These are phyloP conservation scores for Strigamia crassipes DNA, from an alignment of 2,888 invertebrate species.

Conservation along the genomic window DNA sequence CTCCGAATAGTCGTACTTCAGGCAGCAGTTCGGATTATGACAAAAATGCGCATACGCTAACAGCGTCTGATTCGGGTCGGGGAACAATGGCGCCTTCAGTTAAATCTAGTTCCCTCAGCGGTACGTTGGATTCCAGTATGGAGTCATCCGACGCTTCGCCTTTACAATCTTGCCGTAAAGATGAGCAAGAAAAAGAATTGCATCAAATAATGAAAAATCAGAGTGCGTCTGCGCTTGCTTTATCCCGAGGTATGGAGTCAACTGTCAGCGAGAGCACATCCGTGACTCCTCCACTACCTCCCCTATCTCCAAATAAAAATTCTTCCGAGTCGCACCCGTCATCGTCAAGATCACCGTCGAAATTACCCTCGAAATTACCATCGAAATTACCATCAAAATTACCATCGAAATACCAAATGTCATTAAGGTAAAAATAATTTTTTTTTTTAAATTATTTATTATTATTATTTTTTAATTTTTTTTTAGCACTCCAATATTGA, in stretches of 20 bases:
- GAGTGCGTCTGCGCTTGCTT: background rate
- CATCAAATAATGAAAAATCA: constrained; percentile 8
- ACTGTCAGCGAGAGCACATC: constrained; percentile 52
- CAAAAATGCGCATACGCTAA: constrained; percentile 19
- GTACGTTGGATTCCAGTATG: constrained; percentile 53
- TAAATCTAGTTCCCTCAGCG: constrained; percentile 51
- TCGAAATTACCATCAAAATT: constrained; percentile 50
- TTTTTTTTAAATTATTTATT: background rate
- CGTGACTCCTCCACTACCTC: constrained; percentile 52
- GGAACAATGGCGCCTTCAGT: constrained; percentile 53
- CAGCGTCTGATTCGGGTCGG: constrained; percentile 54
- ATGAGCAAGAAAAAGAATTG: constrained; percentile 41
- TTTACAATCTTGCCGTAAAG: constrained; percentile 38
- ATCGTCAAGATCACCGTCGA: constrained; percentile 47
- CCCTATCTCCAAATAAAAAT: constrained; percentile 51
- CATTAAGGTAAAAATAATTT: constrained; percentile 50
- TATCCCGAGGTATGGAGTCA: constrained; percentile 43
- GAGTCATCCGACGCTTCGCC: constrained; percentile 51
- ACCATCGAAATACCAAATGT: constrained; percentile 52
- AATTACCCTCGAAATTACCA: constrained; percentile 50
- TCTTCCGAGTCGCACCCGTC: constrained; percentile 48
- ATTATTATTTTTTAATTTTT: background rate
- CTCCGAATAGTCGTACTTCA: constrained; percentile 1
- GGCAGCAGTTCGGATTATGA: constrained; percentile 38
- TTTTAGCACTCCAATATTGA: background rate